Percentiles rank a stretch among this genome's conserved stretches.
Evolutionary conservation across 2,888 invertebrate genomes (phyloP).

Genomic region (Leptinotarsa haldemani): DNA sequence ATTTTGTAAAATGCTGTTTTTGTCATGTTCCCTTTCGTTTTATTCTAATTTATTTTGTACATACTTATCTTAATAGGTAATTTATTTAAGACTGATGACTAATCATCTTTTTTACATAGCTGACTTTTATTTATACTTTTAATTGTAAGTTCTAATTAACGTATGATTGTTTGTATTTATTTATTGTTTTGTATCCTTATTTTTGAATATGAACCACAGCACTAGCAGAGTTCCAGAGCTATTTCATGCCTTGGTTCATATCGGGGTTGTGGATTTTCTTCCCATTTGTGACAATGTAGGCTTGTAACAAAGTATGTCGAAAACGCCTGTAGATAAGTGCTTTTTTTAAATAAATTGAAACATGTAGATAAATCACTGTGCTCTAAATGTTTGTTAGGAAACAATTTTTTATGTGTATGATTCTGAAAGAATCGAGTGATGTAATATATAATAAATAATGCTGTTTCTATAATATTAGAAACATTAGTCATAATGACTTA

Average conservation of each 20-base stretch:
- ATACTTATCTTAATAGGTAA: constrained; percentile 57
- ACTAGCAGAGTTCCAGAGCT: neutral
- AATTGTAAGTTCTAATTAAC: constrained; percentile 40
- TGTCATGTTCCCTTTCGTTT: constrained; percentile 36
- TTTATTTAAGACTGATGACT: constrained; percentile 64
- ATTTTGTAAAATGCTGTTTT: constrained; percentile 38
- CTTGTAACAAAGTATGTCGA: constrained; percentile 53
- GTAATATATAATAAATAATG: constrained; percentile 66
- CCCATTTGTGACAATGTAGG: constrained; percentile 54
- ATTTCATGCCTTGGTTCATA: constrained; percentile 44
- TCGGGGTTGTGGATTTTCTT: constrained; percentile 45
- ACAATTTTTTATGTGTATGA: constrained; percentile 68
- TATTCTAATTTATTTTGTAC: constrained; percentile 54
- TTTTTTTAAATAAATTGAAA: constrained; percentile 60
- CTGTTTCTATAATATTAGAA: constrained; percentile 67
- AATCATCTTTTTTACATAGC: constrained; percentile 58
- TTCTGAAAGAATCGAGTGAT: constrained; percentile 67
- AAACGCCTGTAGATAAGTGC: constrained; percentile 63
- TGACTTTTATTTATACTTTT: constrained; percentile 51
- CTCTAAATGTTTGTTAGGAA: constrained; percentile 66
- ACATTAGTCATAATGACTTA: constrained; percentile 63
- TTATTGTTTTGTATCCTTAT: constrained; percentile 42
- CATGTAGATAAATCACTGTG: constrained; percentile 65
- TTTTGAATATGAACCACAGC: constrained; percentile 18
- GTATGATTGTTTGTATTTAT: constrained; percentile 44